Base-by-base conservation (phyloP, 2,113 vertebrate species). In the Archocentrus centrarchus region DNA sequence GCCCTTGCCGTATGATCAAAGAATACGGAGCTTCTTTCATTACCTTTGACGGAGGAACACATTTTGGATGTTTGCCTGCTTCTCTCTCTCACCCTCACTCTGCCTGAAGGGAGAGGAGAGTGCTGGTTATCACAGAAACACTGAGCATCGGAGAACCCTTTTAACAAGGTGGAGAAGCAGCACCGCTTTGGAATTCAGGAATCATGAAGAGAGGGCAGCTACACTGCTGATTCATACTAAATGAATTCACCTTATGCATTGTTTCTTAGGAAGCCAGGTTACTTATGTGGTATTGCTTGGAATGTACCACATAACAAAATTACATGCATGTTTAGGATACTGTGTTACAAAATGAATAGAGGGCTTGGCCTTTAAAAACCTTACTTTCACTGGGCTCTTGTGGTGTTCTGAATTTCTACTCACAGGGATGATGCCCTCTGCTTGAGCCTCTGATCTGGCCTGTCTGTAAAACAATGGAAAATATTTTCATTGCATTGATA, bases 1-100 rank as follows among this genome's bases (percentile, higher is more conserved):
- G 90, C 88, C 89, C 92, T 92, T 75, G 87, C 89, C 17, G 79
- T 61, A 85, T 88, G 93, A 95, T 95, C 94, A 95, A 94, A 94
- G 87, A 91, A 90, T 79, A 88, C 3, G 79, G 61, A 66, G 88
- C 87, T 87, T 86, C 88, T 94, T 94, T 95, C 89, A 91, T 92
- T 95, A 92, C 79, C 86, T 92, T 89, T 90, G 89, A 93, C 90
- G 64, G 88, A 88, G 81, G 58, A 91, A 93, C 91, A 80, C 79
- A 87, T 91, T 92, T 91, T 94, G 86, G 91, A 92, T 94, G 84
- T 92, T 93, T 94, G 88, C 83, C 89, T 89, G 76, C 58, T 64
- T 88, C 86, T 68, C 68, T 80, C 86, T 47, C 77, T 83, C 24
- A 22, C 66, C 7, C 86, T 87, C 62, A 60, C 59, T 80, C 80